Conservation (phyloP, 2,888 invertebrate genomes). For the Mamestra brassicae region DNA sequence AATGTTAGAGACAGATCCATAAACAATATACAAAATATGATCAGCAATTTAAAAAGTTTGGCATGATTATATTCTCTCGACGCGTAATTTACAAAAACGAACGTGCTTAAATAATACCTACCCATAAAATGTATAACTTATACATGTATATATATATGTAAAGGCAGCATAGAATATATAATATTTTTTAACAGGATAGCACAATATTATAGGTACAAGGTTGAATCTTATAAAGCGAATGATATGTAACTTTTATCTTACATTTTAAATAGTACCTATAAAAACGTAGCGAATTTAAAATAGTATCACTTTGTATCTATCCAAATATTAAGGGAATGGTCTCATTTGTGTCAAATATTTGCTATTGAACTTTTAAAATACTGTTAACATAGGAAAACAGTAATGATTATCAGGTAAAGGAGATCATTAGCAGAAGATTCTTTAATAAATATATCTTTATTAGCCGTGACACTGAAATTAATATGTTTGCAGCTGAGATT, state of each 20-base stretch:
- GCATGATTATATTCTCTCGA: constrained; percentile 32
- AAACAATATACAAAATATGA: constrained; percentile 47
- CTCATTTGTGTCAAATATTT: constrained; percentile 63
- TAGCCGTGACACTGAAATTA: constrained; percentile 33
- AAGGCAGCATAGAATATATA: constrained; percentile 80
- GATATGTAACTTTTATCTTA: constrained; percentile 89
- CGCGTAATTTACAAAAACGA: constrained; percentile 39
- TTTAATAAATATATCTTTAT: constrained; percentile 24
- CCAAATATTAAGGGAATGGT: constrained; percentile 74
- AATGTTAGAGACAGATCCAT: constrained; percentile 21
- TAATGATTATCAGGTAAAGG: constrained; percentile 43
- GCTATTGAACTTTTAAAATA: constrained; percentile 47
- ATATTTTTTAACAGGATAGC: constrained; percentile 73
- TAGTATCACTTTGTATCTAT: constrained; percentile 81
- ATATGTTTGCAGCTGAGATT: constrained; percentile 19
- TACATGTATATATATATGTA: constrained; percentile 68
- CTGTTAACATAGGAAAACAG: constrained; percentile 53
- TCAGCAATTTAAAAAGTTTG: constrained; percentile 44
- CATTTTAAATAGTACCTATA: constrained; percentile 77
- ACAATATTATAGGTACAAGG: constrained; percentile 74
- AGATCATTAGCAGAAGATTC: constrained; percentile 58
- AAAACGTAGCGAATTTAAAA: constrained; percentile 77
- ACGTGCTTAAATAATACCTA: constrained; percentile 57
- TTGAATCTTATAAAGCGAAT: constrained; percentile 89
- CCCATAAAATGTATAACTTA: constrained; percentile 60